These are phyloP conservation scores for Castor canadensis DNA, from an alignment of 2,113 vertebrate genomes.

Conservation along the genomic window DNA sequence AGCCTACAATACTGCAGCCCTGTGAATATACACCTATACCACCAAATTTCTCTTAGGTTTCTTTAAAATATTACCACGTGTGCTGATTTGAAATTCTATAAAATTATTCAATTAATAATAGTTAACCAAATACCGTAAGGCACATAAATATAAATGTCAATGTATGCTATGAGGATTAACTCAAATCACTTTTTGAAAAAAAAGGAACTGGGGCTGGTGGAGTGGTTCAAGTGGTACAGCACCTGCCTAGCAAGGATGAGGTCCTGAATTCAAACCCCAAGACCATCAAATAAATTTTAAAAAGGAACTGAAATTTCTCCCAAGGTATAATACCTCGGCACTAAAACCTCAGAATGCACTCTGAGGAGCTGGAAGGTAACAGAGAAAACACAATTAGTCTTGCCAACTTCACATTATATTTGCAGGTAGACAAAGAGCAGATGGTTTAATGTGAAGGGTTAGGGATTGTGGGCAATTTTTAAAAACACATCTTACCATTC, in stretches of 20 bases:
- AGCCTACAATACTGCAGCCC: neutral
- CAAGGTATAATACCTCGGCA: neutral
- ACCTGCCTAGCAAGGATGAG: too few species aligned
- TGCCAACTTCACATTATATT: accelerated
- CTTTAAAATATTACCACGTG: neutral
- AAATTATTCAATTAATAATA: neutral
- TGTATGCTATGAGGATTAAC: neutral
- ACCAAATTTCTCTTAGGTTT: neutral
- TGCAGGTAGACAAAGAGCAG: neutral
- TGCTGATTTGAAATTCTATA: neutral
- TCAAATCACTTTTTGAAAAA: neutral
- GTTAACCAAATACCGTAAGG: neutral
- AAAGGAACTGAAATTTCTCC: neutral
- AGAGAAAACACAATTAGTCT: neutral
- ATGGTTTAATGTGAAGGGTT: neutral
- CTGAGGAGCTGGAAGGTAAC: accelerated
- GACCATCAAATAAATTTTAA: too few species aligned
- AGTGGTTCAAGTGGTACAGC: too few species aligned
- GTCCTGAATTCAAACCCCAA: too few species aligned
- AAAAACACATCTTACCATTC: neutral
- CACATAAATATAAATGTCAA: neutral
- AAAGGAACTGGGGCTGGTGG: too few species aligned
- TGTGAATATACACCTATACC: neutral
- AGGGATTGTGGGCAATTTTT: neutral
- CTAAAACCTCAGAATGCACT: neutral